Base-by-base conservation (phyloP, 2,797 vertebrate genomes). In the Apogon talboti region DNA sequence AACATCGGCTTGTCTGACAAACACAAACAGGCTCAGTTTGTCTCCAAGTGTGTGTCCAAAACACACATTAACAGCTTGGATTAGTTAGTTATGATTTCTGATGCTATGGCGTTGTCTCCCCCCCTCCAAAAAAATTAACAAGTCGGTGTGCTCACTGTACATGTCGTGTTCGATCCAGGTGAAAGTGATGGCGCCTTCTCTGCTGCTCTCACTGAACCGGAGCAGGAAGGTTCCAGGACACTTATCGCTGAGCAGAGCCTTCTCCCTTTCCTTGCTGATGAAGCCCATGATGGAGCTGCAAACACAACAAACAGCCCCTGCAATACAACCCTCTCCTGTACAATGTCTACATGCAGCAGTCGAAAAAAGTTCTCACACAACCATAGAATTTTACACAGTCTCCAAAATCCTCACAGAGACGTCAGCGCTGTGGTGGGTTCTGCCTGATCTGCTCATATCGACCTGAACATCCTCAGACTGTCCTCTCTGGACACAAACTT, bases 151-250 rank as follows among this genome's bases (percentile, higher is more conserved):
- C 49, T 81, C 67, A 87, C 91, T 64, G 57, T 88, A 82, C 8
- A 90, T 66, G 49, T 91, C 89, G 12, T 80, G 86, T 4, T 91
- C 88, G 40, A 93, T 79, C 97, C 96, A 99, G 0, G 97, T 98
- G 74, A 98, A 98, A 3, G 96, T 97, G 92, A 99, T 97, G 35
- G 96, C 98, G 30, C 97, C 98, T 19, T 98, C 96, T 56, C 53
- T 91, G 88, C 95, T 96, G 88, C 95, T 99, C 92, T 99, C 98
- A 0, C 97, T 99, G 92, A 99, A 99, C 14, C 97, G 75, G 60
- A 99, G 87, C 73, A 99, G 90, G 87, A 99, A 99, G 0, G 97
- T 99, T 0, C 97, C 96, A 0, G 94, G 94, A n/a, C 69, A 89
- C 79, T 94, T 95, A 53, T 95, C 94, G 41, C 92, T 95, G 38